Conservation (phyloP, 2,797 vertebrate genomes). For the Cichlasoma orientale region DNA sequence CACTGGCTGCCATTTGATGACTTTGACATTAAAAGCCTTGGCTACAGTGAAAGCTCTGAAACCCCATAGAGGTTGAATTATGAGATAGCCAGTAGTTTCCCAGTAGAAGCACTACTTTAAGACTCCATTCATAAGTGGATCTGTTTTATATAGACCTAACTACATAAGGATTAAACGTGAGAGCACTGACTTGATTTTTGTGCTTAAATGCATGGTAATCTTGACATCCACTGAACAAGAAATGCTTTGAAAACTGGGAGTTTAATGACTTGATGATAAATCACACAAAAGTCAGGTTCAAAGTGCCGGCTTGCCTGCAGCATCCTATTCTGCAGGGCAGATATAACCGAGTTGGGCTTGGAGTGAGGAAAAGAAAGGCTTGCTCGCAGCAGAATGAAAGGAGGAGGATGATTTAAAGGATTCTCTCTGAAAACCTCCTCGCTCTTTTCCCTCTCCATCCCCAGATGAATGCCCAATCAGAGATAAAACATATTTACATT, state of each 20-base stretch:
- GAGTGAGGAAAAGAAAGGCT: conserved; percentile 26
- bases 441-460: not conserved
- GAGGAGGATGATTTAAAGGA: conserved; percentile 35
- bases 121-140: not conserved
- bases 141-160: conserved; percentile 4
- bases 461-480: conserved; percentile 31
- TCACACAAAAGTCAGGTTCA: not conserved
- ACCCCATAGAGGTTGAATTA: not conserved
- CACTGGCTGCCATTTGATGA: not conserved
- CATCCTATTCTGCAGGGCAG: conserved; percentile 15
- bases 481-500: conserved; percentile 56
- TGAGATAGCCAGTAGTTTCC: not conserved
- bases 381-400: conserved; percentile 20
- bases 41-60: not conserved
- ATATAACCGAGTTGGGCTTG: conserved; percentile 20
- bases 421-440: conserved; percentile 26
- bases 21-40: not conserved
- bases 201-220: conserved; percentile 6
- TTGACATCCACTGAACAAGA: conserved; percentile 4
- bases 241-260: conserved; percentile 3
- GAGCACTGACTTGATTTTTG: conserved; percentile 5
- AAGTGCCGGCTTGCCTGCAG: conserved; percentile 1
- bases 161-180: conserved; percentile 10
- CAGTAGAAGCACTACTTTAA: not conserved
- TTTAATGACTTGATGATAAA: conserved; percentile 8